phyloP scores from a whole-genome alignment of 2,113 vertebrate species.

The Aplodontia rufa region DNA sequence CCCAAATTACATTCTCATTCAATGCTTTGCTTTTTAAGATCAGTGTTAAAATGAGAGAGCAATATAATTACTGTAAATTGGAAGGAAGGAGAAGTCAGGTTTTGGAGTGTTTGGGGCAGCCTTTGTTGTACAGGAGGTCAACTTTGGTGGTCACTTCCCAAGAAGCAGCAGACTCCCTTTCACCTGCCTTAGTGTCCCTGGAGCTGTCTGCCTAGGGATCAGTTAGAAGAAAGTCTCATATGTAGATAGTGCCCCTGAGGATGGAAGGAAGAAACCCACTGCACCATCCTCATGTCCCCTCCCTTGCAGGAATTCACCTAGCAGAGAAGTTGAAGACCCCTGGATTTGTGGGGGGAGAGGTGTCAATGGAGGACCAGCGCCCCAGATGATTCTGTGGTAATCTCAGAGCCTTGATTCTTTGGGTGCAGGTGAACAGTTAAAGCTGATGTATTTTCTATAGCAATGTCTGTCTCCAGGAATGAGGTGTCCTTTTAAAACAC shows the following conservation, averaged over 20 bases:
- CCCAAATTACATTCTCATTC: background rate
- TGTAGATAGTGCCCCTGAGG: background rate
- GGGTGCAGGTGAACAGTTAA: background rate
- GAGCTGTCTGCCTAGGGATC: background rate
- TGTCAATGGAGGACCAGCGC: background rate
- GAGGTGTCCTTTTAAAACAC: background rate
- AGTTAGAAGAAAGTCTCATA: background rate
- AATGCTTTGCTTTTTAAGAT: background rate
- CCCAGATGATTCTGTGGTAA: background rate
- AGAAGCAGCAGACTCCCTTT: background rate
- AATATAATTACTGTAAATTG: background rate
- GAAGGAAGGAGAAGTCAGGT: background rate
- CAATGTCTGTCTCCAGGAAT: background rate
- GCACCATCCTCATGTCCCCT: background rate
- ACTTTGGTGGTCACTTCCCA: background rate
- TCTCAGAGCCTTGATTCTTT: background rate
- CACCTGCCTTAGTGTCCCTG: background rate
- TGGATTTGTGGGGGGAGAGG: background rate
- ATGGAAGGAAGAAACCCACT: background rate
- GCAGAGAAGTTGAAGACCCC: background rate
- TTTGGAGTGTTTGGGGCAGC: background rate
- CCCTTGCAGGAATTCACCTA: background rate
- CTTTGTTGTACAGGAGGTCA: background rate
- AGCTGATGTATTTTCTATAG: background rate
- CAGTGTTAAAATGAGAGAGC: background rate